These are phyloP conservation scores for Agrochola lota DNA, from an alignment of 2,888 invertebrate genomes.

Conservation along the genomic window DNA sequence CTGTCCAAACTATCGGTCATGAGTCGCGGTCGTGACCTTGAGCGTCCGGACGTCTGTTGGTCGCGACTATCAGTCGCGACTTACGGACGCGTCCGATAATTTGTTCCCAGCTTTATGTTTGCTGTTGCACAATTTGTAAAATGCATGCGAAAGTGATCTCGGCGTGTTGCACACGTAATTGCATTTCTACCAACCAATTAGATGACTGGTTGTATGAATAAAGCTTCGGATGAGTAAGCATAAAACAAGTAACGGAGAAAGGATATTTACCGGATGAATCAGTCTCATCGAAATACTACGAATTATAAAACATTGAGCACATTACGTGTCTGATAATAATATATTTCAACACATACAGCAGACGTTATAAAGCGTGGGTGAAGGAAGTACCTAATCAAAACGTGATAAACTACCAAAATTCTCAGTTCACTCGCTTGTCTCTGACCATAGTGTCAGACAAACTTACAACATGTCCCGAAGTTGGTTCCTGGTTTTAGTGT, in stretches of 20 bases:
- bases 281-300: constrained; percentile 28
- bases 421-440: constrained; percentile 50
- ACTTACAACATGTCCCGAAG: constrained; percentile 60
- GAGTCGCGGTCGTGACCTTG: too few relatives aligned
- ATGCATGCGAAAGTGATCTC: background rate
- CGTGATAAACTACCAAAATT: constrained; percentile 64
- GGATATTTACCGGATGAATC: background rate
- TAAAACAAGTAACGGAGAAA: background rate
- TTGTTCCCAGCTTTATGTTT: too few relatives aligned
- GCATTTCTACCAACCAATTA: background rate
- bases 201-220: constrained; percentile 2
- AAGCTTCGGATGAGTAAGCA: constrained; percentile 1
- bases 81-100: too few relatives aligned
- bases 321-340: constrained; percentile 27
- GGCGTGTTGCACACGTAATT: background rate
- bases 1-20: too few relatives aligned
- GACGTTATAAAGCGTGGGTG: constrained; percentile 69
- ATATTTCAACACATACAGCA: constrained; percentile 43
- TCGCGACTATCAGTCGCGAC: too few relatives aligned
- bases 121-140: background rate
- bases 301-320: constrained; percentile 9
- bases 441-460: constrained; percentile 12
- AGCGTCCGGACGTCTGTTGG: too few relatives aligned
- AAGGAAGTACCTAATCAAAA: constrained; percentile 72
- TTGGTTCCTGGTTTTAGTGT: constrained; percentile 48